Percentiles rank a stretch among this genome's conserved stretches.
Evolutionary conservation across 37 sponge, comb jelly and placozoan genomes (phyloP).

Genomic region (Ianthella basta): DNA sequence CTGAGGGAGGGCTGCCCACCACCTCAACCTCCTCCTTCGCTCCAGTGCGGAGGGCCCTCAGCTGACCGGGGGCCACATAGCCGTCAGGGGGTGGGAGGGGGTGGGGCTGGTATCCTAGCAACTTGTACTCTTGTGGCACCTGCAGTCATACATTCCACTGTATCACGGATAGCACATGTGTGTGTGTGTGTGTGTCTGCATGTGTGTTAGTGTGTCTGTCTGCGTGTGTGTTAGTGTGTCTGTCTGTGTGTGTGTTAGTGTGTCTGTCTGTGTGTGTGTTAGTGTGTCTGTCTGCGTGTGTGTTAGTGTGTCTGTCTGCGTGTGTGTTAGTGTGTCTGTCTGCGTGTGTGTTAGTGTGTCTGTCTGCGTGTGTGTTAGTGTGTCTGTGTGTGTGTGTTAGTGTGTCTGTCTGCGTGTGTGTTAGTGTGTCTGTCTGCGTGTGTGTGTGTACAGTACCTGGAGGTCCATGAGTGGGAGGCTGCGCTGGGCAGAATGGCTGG

Average conservation of each 20-base stretch:
- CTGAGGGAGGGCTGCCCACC: conserved; percentile 40
- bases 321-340: conserved; percentile 32
- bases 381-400: no score
- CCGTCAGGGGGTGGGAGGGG: conserved; percentile 25
- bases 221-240: background rate
- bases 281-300: no score
- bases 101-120: conserved; percentile 59
- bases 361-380: background rate
- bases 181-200: conserved; percentile 25
- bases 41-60: conserved; percentile 55
- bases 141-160: conserved; percentile 3
- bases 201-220: conserved; percentile 8
- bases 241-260: no score
- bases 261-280: no score
- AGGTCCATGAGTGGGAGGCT: background rate
- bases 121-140: conserved; percentile 67
- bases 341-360: conserved; percentile 1
- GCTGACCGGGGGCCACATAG: conserved; percentile 53
- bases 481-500: background rate
- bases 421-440: no score
- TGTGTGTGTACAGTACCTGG: background rate
- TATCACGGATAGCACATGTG: background rate
- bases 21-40: conserved; percentile 47
- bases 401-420: no score
- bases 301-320: no score